Evolutionary conservation across 2,888 invertebrate genomes (phyloP).

Genomic region (Achlya flavicornis): DNA sequence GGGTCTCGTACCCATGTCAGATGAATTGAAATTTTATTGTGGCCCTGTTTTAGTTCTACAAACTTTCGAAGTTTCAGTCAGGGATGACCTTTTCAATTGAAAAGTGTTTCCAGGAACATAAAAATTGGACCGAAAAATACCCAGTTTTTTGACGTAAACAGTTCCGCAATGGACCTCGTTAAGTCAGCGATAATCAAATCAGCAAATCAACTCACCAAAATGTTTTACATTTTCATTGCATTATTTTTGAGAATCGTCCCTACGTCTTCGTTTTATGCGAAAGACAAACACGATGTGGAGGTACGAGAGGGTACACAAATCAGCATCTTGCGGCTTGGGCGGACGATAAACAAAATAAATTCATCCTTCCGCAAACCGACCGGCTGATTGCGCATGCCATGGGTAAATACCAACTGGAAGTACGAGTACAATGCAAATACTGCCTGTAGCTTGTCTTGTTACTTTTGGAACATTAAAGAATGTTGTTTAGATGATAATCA

Average conservation of each 20-base stretch:
- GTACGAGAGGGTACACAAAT: conserved; percentile 40
- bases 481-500: conserved; percentile 12
- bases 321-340: conserved; percentile 37
- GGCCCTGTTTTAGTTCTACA: no score
- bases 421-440: conserved; percentile 25
- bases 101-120: not conserved
- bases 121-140: not conserved
- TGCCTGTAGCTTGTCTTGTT: conserved; percentile 17
- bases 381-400: conserved; percentile 34
- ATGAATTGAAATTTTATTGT: conserved; percentile 1
- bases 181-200: conserved; percentile 7
- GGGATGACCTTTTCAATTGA: no score
- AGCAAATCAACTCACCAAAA: not conserved
- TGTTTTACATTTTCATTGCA: conserved; percentile 23
- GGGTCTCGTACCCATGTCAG: not conserved
- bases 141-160: not conserved
- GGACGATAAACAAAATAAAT: conserved; percentile 40
- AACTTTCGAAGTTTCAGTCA: no score
- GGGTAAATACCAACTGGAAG: conserved; percentile 26
- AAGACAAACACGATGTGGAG: conserved; percentile 39
- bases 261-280: conserved; percentile 29
- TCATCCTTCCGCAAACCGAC: conserved; percentile 20
- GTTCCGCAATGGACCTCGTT: not conserved
- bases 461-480: not conserved
- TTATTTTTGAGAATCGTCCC: conserved; percentile 23